These are phyloP conservation scores for Lochmaea capreae DNA, from an alignment of 2,888 invertebrate genomes.

Conservation along the genomic window DNA sequence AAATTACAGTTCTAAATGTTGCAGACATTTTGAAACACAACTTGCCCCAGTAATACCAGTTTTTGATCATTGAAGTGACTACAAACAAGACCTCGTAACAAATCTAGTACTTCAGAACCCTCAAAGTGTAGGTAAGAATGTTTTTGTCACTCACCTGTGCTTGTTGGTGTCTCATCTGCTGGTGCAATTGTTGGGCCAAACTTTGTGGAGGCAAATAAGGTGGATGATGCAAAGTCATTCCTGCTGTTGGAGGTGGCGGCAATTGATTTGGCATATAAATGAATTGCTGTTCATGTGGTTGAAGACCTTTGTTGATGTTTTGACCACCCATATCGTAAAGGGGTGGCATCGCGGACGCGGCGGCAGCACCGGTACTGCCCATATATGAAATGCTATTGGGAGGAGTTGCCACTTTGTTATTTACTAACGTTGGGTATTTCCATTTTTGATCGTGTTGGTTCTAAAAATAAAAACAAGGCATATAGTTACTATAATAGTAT, in stretches of 20 bases:
- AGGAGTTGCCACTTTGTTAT: conserved; percentile 68
- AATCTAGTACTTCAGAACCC: too few species aligned
- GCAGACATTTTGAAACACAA: too few species aligned
- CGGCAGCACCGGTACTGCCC: conserved; percentile 50
- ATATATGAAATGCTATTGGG: conserved; percentile 66
- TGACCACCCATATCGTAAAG: conserved; percentile 71
- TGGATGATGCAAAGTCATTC: conserved; percentile 59
- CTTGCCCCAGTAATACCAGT: too few species aligned
- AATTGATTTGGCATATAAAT: conserved; percentile 72
- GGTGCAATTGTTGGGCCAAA: conserved; percentile 58
- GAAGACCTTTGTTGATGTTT: conserved; percentile 64
- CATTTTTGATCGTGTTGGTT: conserved; percentile 81
- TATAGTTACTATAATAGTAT: background rate
- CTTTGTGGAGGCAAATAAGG: conserved; percentile 58
- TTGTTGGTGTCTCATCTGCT: conserved; percentile 59
- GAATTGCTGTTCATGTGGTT: conserved; percentile 67
- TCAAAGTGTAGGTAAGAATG: background rate
- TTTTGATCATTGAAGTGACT: too few species aligned
- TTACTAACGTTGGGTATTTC: conserved; percentile 76
- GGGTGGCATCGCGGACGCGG: conserved; percentile 60
- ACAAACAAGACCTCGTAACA: too few species aligned
- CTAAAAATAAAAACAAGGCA: conserved; percentile 62
- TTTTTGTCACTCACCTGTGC: conserved; percentile 36
- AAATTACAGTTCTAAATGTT: too few species aligned
- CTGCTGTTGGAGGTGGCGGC: conserved; percentile 62